Conservation (phyloP, 2,888 invertebrate genomes). For the Catocala nupta region DNA sequence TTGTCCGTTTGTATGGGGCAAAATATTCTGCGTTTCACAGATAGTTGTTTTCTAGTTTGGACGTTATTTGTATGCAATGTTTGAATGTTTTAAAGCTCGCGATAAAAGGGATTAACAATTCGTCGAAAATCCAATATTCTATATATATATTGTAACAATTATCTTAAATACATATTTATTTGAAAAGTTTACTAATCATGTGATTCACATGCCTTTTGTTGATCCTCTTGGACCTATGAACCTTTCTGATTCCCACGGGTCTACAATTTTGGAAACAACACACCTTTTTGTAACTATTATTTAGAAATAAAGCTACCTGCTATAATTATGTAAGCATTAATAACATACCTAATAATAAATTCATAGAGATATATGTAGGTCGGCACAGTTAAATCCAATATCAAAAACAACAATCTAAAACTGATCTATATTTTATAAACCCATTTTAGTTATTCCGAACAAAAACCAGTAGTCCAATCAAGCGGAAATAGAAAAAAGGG, state of each 20-base stretch:
- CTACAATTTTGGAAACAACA: too few relatives aligned
- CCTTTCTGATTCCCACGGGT: constrained; percentile 8
- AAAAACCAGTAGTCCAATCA: constrained; percentile 54
- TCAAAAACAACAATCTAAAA: constrained; percentile 18
- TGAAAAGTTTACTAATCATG: too few relatives aligned
- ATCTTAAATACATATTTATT: too few relatives aligned
- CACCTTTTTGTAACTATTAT: background rate
- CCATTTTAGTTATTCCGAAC: constrained; percentile 24
- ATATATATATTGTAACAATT: too few relatives aligned
- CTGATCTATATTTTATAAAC: constrained; percentile 12
- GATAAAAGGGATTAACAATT: too few relatives aligned
- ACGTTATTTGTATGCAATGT: too few relatives aligned
- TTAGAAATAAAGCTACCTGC: constrained; percentile 3
- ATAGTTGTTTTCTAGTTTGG: too few relatives aligned
- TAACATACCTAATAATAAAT: background rate
- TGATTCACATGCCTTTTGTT: too few relatives aligned
- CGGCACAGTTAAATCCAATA: background rate
- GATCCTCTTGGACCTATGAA: background rate
- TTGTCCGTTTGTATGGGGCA: too few relatives aligned
- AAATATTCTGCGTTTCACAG: too few relatives aligned
- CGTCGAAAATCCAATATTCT: too few relatives aligned
- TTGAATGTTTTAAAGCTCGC: too few relatives aligned
- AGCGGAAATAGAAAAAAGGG: constrained; percentile 44
- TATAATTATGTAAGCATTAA: constrained; percentile 5
- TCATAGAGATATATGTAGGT: background rate